Evolutionary conservation across 1,140 invertebrate species (phyloP), one percentile per base, ranked within the genome.

Genomic region (Drosophila azteca): DNA sequence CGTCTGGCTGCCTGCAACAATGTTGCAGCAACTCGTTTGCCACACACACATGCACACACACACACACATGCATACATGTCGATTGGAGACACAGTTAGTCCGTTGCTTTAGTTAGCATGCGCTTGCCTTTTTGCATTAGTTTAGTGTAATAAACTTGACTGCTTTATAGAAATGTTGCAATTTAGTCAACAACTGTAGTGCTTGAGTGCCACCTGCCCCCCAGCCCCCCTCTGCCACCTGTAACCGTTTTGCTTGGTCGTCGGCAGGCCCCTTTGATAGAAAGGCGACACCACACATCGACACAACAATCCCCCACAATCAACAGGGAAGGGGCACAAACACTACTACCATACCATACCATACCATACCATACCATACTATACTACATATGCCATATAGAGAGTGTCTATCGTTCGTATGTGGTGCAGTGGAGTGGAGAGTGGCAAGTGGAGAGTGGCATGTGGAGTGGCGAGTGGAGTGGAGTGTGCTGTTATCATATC

Each of bases 401-500:
- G 24, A 26, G 24, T 26, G 24, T 26, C 24, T 26, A 26, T 26
- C 31, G 29, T 7, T 0, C 7, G 31, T 35, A 8, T 35, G 31
- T 6, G 31, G 31, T 35, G 31, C 8, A 3, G 31, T 9, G 31
- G 39, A 13, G 52, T 63, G 55, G 46, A 9, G 58, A 20, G 62
- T 59, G 59, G n/a, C n/a, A n/a, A n/a, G 58, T 58, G 53, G 63
- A 48, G 55, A n/a, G n/a, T n/a, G n/a, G n/a, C n/a, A n/a, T 58
- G 60, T 3, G 1, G 22, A 5, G 68, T 71, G 55, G 46, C 6
- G n/a, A n/a, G 58, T 58, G 53, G 63, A 48, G 55, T 50, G 2
- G 50, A 62, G 62, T 59, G 59, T 57, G 64, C 64, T 85, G 77
- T 85, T 87, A 87, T 85, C 82, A 85, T 85, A 87, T 85, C 82